Conservation (phyloP, 2,888 invertebrate species). For the Xylota sylvarum region DNA sequence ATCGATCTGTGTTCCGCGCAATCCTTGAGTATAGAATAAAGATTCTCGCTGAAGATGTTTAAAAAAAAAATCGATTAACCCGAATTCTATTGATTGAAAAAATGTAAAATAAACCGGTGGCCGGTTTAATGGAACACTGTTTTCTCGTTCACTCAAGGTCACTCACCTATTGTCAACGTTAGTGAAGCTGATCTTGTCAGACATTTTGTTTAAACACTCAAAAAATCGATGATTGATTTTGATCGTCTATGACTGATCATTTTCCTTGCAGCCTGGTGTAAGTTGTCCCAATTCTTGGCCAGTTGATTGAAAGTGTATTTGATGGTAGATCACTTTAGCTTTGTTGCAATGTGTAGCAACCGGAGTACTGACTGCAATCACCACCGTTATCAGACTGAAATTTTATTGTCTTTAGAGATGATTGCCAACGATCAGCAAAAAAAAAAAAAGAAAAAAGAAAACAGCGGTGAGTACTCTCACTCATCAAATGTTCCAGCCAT, state of each 20-base stretch:
- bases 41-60: conserved; percentile 55
- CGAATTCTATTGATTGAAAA: conserved; percentile 33
- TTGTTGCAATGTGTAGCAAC: neutral
- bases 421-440: conserved; percentile 42
- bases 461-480: conserved; percentile 24
- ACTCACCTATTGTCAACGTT: conserved; percentile 72
- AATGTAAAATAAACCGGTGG: conserved; percentile 33
- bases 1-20: conserved; percentile 81
- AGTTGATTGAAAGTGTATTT: neutral
- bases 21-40: conserved; percentile 80
- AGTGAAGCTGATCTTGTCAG: conserved; percentile 63
- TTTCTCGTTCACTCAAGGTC: conserved; percentile 6
- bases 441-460: conserved; percentile 4
- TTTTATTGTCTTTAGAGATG: conserved; percentile 58
- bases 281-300: neutral
- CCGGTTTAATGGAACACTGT: neutral
- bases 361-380: conserved; percentile 47
- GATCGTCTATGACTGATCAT: neutral
- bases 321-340: neutral
- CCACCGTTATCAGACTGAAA: conserved; percentile 69
- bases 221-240: neutral
- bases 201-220: conserved; percentile 37
- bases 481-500: conserved; percentile 6
- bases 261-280: neutral
- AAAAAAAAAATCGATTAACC: conserved; percentile 48